Evolutionary conservation across 2,888 invertebrate genomes (phyloP).

Genomic region (Molanna angustata): DNA sequence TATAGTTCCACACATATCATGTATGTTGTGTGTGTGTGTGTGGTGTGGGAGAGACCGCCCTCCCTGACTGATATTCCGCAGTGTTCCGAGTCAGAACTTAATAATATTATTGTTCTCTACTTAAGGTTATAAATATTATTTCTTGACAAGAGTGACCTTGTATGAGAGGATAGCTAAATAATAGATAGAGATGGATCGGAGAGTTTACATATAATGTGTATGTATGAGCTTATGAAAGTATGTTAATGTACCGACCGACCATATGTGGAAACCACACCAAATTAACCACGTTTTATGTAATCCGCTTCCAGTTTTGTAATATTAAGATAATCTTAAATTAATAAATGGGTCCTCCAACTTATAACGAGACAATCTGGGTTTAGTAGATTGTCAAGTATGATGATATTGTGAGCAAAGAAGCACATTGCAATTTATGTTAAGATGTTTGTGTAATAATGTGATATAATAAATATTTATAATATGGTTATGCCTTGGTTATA

Average conservation of each 20-base stretch:
- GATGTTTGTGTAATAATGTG: slow-evolving; percentile 28
- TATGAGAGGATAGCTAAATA: slow-evolving; percentile 6
- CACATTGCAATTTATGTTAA: slow-evolving; percentile 25
- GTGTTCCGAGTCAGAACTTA: slow-evolving; percentile 24
- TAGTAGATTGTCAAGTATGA: neutral
- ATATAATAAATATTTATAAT: slow-evolving; percentile 17
- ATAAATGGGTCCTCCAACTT: slow-evolving; percentile 2
- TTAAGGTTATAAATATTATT: slow-evolving; percentile 18
- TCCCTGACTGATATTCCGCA: slow-evolving; percentile 24
- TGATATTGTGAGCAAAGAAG: slow-evolving; percentile 23
- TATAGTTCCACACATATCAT: slow-evolving; percentile 28
- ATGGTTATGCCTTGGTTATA: too few relatives aligned
- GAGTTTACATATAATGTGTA: slow-evolving; percentile 23
- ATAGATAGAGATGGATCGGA: slow-evolving; percentile 17
- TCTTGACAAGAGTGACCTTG: slow-evolving; percentile 27
- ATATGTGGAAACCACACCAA: slow-evolving; percentile 31
- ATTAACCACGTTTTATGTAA: slow-evolving; percentile 31
- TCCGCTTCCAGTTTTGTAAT: slow-evolving; percentile 29
- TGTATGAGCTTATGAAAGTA: slow-evolving; percentile 29
- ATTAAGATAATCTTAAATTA: slow-evolving; percentile 3
- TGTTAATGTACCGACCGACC: slow-evolving; percentile 17
- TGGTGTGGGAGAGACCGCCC: slow-evolving; percentile 7
- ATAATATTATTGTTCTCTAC: slow-evolving; percentile 19
- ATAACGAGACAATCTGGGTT: neutral
- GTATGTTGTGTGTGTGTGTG: slow-evolving; percentile 20